phyloP scores from a whole-genome alignment of 2,797 vertebrate species.

The Iguana delicatissima region DNA sequence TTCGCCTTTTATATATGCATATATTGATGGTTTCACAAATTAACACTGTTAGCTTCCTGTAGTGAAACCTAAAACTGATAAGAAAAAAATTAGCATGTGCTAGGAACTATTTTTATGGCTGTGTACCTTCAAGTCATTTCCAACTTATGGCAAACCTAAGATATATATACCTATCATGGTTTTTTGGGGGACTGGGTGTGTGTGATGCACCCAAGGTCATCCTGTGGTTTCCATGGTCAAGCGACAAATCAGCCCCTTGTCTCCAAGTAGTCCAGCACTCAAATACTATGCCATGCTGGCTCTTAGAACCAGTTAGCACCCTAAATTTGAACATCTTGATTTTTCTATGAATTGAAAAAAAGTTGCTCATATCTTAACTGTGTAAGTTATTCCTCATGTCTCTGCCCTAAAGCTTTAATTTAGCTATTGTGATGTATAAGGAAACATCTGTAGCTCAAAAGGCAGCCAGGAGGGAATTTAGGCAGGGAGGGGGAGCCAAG shows the following conservation, averaged over 20 bases:
- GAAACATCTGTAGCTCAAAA: slow-evolving; percentile 39
- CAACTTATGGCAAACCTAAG: too few relatives aligned
- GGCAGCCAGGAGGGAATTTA: background rate
- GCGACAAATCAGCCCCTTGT: too few relatives aligned
- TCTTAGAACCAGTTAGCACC: too few relatives aligned
- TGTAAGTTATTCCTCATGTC: slow-evolving; percentile 49
- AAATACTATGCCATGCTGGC: too few relatives aligned
- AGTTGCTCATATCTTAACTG: slow-evolving; percentile 61
- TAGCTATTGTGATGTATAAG: slow-evolving; percentile 54
- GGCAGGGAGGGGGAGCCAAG: background rate
- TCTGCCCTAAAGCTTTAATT: slow-evolving; percentile 44
- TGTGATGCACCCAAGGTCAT: too few relatives aligned
- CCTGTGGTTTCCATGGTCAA: too few relatives aligned
- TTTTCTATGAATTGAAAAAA: slow-evolving; percentile 47
- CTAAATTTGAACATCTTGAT: slow-evolving; percentile 41
- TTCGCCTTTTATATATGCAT: too few relatives aligned
- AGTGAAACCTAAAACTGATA: slow-evolving; percentile 41
- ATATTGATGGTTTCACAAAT: slow-evolving; percentile 25
- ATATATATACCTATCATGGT: too few relatives aligned
- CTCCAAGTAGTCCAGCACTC: too few relatives aligned
- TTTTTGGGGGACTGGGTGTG: too few relatives aligned
- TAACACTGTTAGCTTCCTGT: slow-evolving; percentile 57
- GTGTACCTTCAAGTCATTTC: too few relatives aligned
- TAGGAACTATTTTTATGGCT: too few relatives aligned
- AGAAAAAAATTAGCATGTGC: slow-evolving; percentile 47